Evolutionary conservation across 2,113 vertebrate species (phyloP).

Genomic region (Dasyprocta punctata): DNA sequence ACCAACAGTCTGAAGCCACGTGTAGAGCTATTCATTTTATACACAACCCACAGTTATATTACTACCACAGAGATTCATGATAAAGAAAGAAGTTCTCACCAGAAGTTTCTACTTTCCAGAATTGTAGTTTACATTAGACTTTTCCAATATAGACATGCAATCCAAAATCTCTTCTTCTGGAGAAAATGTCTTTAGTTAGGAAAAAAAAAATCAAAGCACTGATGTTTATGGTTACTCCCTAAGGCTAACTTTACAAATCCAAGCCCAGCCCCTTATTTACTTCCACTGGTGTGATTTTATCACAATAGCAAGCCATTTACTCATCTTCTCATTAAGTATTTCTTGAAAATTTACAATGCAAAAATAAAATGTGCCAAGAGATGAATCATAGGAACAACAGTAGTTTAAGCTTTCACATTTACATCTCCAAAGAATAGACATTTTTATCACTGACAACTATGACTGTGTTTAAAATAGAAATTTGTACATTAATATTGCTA

Average conservation of each 20-base stretch:
- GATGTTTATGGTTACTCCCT: neutral
- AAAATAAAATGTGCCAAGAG: neutral
- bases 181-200: conserved; percentile 46
- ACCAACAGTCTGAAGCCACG: neutral
- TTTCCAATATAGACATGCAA: neutral
- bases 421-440: neutral
- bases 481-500: neutral
- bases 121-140: neutral
- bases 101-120: conserved; percentile 18
- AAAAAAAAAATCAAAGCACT: conserved; percentile 5
- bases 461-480: conserved; percentile 6
- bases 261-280: neutral
- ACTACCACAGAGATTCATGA: neutral
- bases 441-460: neutral
- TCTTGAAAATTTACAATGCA: conserved; percentile 3
- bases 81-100: neutral
- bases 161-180: neutral
- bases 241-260: neutral
- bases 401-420: neutral
- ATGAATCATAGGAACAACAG: neutral
- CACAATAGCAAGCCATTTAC: neutral
- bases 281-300: conserved; percentile 3
- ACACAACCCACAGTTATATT: neutral
- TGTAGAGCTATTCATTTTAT: neutral
- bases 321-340: neutral